Evolutionary conservation across 2,113 vertebrate species (phyloP).

Genomic region (Synchiropus splendidus): DNA sequence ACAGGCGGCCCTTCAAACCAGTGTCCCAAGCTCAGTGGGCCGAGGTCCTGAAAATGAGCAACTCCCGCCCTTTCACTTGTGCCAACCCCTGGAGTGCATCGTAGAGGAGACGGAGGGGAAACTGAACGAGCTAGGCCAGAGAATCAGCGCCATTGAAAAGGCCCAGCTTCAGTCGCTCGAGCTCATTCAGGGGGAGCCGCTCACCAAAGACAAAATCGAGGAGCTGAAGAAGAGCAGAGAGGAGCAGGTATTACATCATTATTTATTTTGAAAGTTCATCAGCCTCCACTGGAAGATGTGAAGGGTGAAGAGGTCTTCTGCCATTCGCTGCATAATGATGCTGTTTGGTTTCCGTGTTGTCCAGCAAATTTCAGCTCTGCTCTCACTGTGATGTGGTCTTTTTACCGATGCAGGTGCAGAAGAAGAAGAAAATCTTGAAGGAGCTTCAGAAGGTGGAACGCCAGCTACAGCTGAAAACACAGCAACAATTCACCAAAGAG

Average conservation of each 20-base stretch:
- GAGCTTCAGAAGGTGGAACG: constrained; percentile 98
- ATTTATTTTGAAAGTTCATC: too few species aligned
- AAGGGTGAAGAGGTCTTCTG: too few species aligned
- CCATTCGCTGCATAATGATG: too few species aligned
- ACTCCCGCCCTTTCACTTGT: constrained; percentile 92
- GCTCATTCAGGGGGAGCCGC: constrained; percentile 98
- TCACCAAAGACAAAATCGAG: constrained; percentile 99
- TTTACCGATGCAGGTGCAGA: constrained; percentile 73
- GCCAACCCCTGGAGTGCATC: constrained; percentile 98
- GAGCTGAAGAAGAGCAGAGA: constrained; percentile 98
- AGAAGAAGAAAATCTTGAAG: constrained; percentile 99
- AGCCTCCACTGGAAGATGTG: too few species aligned
- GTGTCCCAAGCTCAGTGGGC: constrained; percentile 49
- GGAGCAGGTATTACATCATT: constrained; percentile 72
- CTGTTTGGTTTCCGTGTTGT: background rate
- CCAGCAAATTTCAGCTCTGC: too few species aligned
- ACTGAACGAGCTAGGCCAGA: constrained; percentile 97
- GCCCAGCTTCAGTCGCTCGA: constrained; percentile 97
- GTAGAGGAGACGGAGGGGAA: constrained; percentile 99
- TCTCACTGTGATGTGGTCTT: too few species aligned
- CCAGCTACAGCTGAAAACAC: constrained; percentile 98
- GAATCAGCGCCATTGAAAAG: constrained; percentile 99
- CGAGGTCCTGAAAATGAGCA: constrained; percentile 78
- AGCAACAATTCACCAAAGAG: constrained; percentile 99
- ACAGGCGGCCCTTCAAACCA: constrained; percentile 84